Evolutionary conservation across 2,113 vertebrate genomes (phyloP).

Genomic region (Cololabis saira): DNA sequence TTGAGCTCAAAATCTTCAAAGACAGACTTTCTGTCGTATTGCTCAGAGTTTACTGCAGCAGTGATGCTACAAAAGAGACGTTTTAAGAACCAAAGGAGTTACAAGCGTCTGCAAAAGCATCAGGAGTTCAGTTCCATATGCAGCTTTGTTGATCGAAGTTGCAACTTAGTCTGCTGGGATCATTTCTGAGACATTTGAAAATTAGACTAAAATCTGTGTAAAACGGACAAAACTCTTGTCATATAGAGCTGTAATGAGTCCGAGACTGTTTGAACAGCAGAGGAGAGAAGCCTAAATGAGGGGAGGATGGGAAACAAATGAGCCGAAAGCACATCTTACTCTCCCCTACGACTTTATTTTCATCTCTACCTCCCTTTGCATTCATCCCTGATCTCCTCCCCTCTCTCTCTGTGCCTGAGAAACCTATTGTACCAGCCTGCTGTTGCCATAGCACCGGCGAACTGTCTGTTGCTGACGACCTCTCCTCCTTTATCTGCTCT

Average conservation of each 20-base stretch:
- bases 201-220: neutral
- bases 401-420: conserved; percentile 34
- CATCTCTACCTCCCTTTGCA: conserved; percentile 7
- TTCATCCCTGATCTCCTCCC: conserved; percentile 28
- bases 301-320: conserved; percentile 9
- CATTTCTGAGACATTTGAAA: neutral
- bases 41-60: conserved; percentile 4
- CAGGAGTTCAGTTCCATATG: neutral
- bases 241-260: conserved; percentile 14
- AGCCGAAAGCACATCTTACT: conserved; percentile 16
- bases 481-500: conserved; percentile 42
- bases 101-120: neutral
- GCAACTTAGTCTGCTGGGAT: conserved; percentile 8
- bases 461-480: conserved; percentile 55
- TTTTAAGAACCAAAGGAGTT: neutral
- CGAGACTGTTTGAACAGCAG: neutral
- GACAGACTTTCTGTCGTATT: neutral
- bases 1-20: neutral
- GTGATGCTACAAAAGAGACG: conserved; percentile 15
- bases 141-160: neutral
- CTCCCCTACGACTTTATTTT: conserved; percentile 11
- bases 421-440: conserved; percentile 62
- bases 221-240: conserved; percentile 1
- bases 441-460: conserved; percentile 76
- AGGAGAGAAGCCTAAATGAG: neutral